A percentile compares a stretch with the other conserved stretches of the same genome.
phyloP scores from a whole-genome alignment of 2,797 vertebrate species.

The Crypturellus tataupa region DNA sequence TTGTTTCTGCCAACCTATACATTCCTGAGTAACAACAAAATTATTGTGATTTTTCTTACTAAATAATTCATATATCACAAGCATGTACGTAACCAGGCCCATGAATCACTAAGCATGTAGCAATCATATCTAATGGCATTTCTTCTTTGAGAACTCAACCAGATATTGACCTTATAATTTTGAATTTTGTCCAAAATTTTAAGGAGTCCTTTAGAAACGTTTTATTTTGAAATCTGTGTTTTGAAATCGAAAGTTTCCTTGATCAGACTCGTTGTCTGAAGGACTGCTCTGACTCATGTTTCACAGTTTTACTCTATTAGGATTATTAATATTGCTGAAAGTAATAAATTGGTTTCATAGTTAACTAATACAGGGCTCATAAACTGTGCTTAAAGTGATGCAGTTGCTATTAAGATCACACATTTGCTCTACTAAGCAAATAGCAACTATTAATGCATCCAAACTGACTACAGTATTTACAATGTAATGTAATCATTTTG shows the following conservation, averaged over 20 bases:
- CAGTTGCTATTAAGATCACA: conserved; percentile 60
- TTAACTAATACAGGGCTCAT: conserved; percentile 60
- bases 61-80: conserved; percentile 91
- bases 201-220: conserved; percentile 22
- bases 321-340: conserved; percentile 73
- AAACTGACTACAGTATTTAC: not conserved
- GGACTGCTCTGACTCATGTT: conserved; percentile 62
- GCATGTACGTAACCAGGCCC: conserved; percentile 75
- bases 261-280: conserved; percentile 32
- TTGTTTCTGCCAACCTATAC: conserved; percentile 94
- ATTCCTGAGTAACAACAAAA: conserved; percentile 91
- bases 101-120: conserved; percentile 81
- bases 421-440: not conserved
- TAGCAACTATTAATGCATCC: not conserved
- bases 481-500: not conserved
- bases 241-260: conserved; percentile 68
- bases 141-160: conserved; percentile 65
- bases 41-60: conserved; percentile 90
- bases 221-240: conserved; percentile 14
- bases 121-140: conserved; percentile 74
- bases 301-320: conserved; percentile 68
- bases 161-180: conserved; percentile 66
- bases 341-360: conserved; percentile 70
- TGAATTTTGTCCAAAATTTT: conserved; percentile 49
- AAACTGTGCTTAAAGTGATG: conserved; percentile 76